These are phyloP conservation scores for Caradrina clavipalpis DNA, from an alignment of 2,888 invertebrate genomes.

Conservation along the genomic window DNA sequence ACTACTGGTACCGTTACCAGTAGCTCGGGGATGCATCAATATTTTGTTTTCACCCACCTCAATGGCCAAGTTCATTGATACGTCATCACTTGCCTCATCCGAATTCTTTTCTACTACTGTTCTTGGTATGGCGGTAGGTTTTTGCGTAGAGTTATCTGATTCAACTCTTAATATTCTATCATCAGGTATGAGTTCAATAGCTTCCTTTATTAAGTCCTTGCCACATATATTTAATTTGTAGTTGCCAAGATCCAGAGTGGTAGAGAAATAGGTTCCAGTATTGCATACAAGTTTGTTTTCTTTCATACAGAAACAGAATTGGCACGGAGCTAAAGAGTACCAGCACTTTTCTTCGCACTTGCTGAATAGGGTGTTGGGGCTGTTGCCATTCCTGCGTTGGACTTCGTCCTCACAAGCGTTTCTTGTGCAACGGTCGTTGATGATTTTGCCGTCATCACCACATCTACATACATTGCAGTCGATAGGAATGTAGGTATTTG, in stretches of 20 bases:
- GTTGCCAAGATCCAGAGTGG: slow-evolving; percentile 69
- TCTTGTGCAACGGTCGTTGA: slow-evolving; percentile 75
- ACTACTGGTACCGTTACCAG: slow-evolving; percentile 1
- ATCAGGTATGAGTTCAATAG: slow-evolving; percentile 68
- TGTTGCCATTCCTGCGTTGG: slow-evolving; percentile 45
- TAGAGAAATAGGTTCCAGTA: slow-evolving; percentile 63
- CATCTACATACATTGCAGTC: slow-evolving; percentile 83
- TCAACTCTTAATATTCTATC: slow-evolving; percentile 51
- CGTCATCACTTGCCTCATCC: not conserved
- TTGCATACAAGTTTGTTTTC: slow-evolving; percentile 80
- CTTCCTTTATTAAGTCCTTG: slow-evolving; percentile 70
- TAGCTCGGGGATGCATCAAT: not conserved
- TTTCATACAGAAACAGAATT: slow-evolving; percentile 80
- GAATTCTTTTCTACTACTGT: not conserved
- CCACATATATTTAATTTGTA: slow-evolving; percentile 78
- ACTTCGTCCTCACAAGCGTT: slow-evolving; percentile 70
- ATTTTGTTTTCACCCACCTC: not conserved
- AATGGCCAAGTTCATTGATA: not conserved
- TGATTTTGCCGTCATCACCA: slow-evolving; percentile 70
- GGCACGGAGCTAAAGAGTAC: slow-evolving; percentile 82
- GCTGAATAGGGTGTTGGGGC: slow-evolving; percentile 63
- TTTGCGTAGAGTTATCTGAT: not conserved
- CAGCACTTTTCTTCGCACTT: slow-evolving; percentile 76
- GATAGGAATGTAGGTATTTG: slow-evolving; percentile 70
- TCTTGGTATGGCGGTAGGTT: not conserved